phyloP scores from a whole-genome alignment of 2,888 invertebrate genomes.

The Dendrolimus houi region DNA sequence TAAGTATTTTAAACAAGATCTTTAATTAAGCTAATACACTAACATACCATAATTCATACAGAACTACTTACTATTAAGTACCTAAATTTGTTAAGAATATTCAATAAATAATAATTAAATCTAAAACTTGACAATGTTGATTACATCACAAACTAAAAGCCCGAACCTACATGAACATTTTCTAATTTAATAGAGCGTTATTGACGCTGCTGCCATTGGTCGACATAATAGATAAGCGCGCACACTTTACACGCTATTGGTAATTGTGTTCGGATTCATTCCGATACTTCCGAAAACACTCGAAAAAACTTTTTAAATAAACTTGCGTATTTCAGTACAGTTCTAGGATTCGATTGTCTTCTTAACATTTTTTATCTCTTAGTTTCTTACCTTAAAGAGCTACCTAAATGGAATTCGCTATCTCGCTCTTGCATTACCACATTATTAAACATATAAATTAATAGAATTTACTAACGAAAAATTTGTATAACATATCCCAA shows the following conservation, averaged over 20 bases:
- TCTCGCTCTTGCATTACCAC: no score
- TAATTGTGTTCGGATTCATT: background rate
- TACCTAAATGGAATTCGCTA: no score
- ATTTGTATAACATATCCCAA: no score
- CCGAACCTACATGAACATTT: background rate
- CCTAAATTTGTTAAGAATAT: background rate
- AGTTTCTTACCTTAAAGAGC: no score
- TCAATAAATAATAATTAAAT: background rate
- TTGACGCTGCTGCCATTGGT: background rate
- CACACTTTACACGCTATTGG: background rate
- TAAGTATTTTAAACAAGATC: no score
- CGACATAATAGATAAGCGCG: background rate
- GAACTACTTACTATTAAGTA: background rate
- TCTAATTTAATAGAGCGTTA: background rate
- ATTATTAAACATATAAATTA: no score
- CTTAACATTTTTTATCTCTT: no score
- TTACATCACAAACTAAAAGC: background rate
- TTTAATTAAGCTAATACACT: no score
- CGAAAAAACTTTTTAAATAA: background rate
- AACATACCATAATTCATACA: no score
- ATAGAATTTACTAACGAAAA: no score
- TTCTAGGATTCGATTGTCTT: no score
- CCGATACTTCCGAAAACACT: background rate
- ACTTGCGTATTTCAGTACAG: background rate
- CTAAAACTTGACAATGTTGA: constrained; percentile 1